These are phyloP conservation scores for Notoglanidium macrostoma DNA, from an alignment of 2,797 vertebrate species.

Conservation along the genomic window DNA sequence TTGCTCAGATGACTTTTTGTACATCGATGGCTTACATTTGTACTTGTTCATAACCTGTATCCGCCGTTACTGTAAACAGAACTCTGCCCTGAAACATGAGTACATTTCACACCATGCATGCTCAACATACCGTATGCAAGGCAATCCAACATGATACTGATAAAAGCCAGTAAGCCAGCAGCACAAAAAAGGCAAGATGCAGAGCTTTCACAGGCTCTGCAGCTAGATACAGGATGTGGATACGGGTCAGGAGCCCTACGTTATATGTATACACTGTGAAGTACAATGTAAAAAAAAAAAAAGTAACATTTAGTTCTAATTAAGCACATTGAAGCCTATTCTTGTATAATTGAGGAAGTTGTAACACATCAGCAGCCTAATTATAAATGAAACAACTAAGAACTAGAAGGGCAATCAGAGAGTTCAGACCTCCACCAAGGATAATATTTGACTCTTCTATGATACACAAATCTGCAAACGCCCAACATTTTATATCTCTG, in stretches of 20 bases:
- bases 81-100: background rate
- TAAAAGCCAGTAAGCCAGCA: conserved; percentile 1
- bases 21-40: conserved; percentile 21
- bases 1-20: background rate
- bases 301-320: background rate
- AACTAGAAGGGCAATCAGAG: no score
- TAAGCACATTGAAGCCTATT: background rate
- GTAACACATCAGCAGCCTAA: background rate
- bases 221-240: background rate
- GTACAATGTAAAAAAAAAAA: background rate
- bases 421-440: no score
- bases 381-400: background rate
- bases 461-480: no score
- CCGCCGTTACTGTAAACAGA: background rate
- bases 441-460: no score
- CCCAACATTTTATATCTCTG: no score
- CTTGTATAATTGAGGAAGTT: background rate
- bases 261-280: background rate
- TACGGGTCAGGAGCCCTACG: background rate
- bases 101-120: background rate
- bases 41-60: conserved; percentile 53
- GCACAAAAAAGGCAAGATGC: background rate
- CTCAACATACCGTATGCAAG: background rate
- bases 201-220: background rate
- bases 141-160: background rate